Conservation (phyloP, 2,888 invertebrate species). For the Aplocera efformata region DNA sequence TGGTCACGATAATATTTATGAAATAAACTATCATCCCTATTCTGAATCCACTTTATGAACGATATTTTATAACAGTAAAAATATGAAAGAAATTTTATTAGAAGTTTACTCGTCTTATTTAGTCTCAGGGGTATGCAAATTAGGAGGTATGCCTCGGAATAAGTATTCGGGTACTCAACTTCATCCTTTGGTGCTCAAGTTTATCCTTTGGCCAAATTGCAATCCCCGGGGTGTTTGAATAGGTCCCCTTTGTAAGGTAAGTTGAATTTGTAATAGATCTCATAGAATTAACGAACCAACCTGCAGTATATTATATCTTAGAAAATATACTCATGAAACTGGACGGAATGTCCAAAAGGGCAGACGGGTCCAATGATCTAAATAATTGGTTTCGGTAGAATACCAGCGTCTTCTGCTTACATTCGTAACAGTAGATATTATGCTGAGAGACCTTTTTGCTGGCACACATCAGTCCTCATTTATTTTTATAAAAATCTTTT, state of each 20-base stretch:
- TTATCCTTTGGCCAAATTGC: conserved; percentile 5
- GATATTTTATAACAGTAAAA: conserved; percentile 1
- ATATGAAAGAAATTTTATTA: conserved; percentile 3
- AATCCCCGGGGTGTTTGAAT: conserved; percentile 3
- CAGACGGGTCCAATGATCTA: no score
- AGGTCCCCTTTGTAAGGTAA: conserved; percentile 1
- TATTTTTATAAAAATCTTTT: no score
- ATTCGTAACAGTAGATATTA: no score
- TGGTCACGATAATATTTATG: no score
- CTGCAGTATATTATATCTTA: no score
- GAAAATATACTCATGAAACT: no score
- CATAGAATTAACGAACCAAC: background rate
- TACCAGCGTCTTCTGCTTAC: no score
- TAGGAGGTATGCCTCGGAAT: conserved; percentile 3
- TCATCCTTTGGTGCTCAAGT: background rate
- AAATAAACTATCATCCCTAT: background rate
- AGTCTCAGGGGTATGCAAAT: conserved; percentile 9
- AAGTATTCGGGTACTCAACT: background rate
- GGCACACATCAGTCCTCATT: no score
- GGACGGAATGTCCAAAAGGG: no score
- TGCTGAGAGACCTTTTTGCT: no score
- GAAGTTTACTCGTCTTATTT: conserved; percentile 5
- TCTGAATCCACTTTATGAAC: background rate
- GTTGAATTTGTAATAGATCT: conserved; percentile 7
- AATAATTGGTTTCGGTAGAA: no score